Conservation (phyloP, 2,888 invertebrate species). For the Drosophila neoperkinsi region DNA sequence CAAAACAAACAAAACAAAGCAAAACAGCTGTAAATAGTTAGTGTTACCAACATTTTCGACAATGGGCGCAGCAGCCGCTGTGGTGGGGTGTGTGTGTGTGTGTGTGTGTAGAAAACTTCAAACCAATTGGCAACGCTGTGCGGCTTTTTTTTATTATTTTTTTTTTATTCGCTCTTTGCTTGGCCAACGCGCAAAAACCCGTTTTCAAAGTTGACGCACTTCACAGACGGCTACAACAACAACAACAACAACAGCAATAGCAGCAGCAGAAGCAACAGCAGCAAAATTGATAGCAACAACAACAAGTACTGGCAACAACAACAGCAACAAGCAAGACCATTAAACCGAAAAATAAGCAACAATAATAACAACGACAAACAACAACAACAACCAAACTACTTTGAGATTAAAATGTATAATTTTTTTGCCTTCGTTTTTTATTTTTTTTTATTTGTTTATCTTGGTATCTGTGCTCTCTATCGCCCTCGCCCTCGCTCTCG, state of each 20-base stretch:
- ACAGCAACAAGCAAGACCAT: slow-evolving; percentile 37
- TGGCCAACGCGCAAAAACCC: slow-evolving; percentile 45
- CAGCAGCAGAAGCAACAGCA: slow-evolving; percentile 12
- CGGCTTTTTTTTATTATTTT: slow-evolving; percentile 25
- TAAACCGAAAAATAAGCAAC: slow-evolving; percentile 59
- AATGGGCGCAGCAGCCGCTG: background rate
- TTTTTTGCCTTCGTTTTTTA: slow-evolving; percentile 29
- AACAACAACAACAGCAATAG: slow-evolving; percentile 31
- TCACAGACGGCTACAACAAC: slow-evolving; percentile 40
- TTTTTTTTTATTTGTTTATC: slow-evolving; percentile 2
- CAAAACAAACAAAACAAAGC: slow-evolving; percentile 5
- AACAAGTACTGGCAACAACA: slow-evolving; percentile 8
- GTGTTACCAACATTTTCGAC: slow-evolving; percentile 33
- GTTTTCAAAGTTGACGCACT: slow-evolving; percentile 64
- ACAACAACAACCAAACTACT: slow-evolving; percentile 33
- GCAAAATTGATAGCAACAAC: slow-evolving; percentile 15
- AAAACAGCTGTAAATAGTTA: slow-evolving; percentile 42
- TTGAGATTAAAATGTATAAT: slow-evolving; percentile 63
- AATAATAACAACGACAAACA: background rate
- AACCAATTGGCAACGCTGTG: slow-evolving; percentile 57
- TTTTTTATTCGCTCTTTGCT: slow-evolving; percentile 29
- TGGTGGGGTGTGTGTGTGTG: background rate
- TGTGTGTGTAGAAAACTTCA: slow-evolving; percentile 9
- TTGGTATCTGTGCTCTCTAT: slow-evolving; percentile 3
- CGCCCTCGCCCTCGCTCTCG: background rate